Base-by-base conservation (phyloP, 2,113 vertebrate genomes). In the Pachypanchax playfairii region DNA sequence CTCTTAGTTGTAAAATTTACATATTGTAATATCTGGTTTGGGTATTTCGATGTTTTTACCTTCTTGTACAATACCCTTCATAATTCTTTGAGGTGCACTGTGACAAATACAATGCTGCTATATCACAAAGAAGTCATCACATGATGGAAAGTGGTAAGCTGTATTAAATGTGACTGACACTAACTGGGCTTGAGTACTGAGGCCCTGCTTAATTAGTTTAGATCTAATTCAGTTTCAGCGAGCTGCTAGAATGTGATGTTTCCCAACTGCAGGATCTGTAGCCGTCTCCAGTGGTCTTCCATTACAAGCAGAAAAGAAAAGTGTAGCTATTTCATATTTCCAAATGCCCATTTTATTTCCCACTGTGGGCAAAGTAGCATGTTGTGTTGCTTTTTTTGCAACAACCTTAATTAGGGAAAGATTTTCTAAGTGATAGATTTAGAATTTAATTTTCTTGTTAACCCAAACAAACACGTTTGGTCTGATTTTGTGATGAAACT, bases 41-140 rank as follows among this genome's bases (percentile, higher is more conserved):
- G 58, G 77, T 85, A 81, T 80, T 64, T 80, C 81, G 71, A 81
- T 20, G 52, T 85, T 84, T 85, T 77, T 79, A 82, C 73, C 73
- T 76, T 79, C 68, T 69, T 80, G 73, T 84, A 71, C 69, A 72
- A 68, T 73, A 68, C 60, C 73, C 59, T 66, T 78, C 73, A 62
- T 54, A 66, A 79, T 73, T 47, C 72, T 80, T 80, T 77, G 66
- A 75, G 74, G 58, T 83, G 82, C 87, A 88, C 87, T 90, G 87
- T 90, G 89, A 90, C 80, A 72, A 77, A 85, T 65, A 87, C 74
- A 47, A 89, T 85, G 89, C 89, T 90, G 86, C 89, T 88, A 89
- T 85, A 85, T 81, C 75, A 80, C 77, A 75, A 64, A 63, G 77
- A 83, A 41, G 73, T 64, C 8, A 52, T 77, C 65, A 70, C 15